phyloP scores from a whole-genome alignment of 2,113 vertebrate species.

The Canis aureus region DNA sequence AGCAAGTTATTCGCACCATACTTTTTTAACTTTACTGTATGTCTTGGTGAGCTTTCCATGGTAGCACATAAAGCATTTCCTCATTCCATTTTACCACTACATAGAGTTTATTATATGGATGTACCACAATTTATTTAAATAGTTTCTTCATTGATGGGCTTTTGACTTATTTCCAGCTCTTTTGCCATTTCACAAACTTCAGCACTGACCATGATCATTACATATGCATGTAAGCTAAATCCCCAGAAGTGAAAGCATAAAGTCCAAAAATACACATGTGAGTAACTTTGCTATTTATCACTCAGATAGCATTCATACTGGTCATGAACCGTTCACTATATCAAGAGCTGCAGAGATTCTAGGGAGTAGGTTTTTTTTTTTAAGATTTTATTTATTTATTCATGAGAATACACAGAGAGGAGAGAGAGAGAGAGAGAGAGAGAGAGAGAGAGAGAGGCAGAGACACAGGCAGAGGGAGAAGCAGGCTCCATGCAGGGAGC shows the following conservation, averaged over 20 bases:
- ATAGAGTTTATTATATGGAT: background rate
- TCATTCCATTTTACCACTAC: conserved; percentile 9
- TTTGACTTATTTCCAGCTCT: background rate
- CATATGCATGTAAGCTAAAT: background rate
- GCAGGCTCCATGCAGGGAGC: too few species aligned
- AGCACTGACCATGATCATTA: background rate
- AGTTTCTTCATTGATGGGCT: background rate
- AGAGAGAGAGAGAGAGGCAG: too few species aligned
- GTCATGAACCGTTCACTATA: background rate
- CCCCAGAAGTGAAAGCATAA: background rate
- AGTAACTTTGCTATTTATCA: background rate
- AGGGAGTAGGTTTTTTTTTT: background rate
- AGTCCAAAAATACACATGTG: background rate
- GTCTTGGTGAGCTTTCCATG: background rate
- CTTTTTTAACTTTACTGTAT: background rate
- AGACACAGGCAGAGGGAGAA: too few species aligned
- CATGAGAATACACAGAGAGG: too few species aligned
- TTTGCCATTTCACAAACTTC: background rate
- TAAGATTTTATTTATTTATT: too few species aligned
- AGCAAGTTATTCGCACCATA: background rate
- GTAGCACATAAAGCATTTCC: background rate
- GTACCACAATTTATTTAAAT: background rate
- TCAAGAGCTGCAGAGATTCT: background rate
- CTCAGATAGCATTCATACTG: background rate
- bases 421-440: too few species aligned